Conservation (phyloP, 2,113 vertebrate genomes). For the Myotis lucifugus region DNA sequence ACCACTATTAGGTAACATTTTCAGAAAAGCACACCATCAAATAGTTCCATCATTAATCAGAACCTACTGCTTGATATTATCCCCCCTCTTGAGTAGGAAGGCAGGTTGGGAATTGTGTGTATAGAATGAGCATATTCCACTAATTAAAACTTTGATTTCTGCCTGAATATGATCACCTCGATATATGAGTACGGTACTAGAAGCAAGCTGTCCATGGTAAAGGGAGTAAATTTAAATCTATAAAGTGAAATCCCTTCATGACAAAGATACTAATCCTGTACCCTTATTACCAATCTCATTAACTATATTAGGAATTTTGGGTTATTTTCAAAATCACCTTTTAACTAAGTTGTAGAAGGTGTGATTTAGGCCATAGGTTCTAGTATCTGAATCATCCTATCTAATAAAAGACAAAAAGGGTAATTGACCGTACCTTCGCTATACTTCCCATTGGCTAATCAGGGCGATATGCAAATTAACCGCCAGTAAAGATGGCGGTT, state of each 20-base stretch:
- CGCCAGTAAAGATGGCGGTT: too few species aligned
- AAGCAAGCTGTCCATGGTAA: not conserved
- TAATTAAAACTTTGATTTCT: slow-evolving; percentile 32
- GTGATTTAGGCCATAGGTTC: not conserved
- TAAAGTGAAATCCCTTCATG: not conserved
- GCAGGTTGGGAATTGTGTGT: not conserved
- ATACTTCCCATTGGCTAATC: too few species aligned
- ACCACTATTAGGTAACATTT: not conserved
- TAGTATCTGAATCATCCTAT: not conserved
- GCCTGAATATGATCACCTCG: not conserved
- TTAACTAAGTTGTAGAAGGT: not conserved
- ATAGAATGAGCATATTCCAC: not conserved
- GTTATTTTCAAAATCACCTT: slow-evolving; percentile 39
- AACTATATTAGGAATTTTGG: not conserved
- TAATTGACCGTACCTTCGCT: too few species aligned
- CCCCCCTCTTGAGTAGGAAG: not conserved
- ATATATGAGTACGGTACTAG: not conserved
- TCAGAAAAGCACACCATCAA: not conserved
- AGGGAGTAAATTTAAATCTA: not conserved
- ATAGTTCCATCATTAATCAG: not conserved
- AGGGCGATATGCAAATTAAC: too few species aligned
- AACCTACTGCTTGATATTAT: not conserved
- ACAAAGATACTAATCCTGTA: not conserved
- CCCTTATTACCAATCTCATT: not conserved
- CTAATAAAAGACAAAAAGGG: too few species aligned